Evolutionary conservation across 2,113 vertebrate species (phyloP).

Genomic region (cat (Felis catus)): F.catus_Fca126_mat1.0 CM031417.1:53351501-53352000

Average conservation of each 20-base stretch:
- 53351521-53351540: neutral
- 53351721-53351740: neutral
- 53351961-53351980: constrained; percentile 42
- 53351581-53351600: constrained; percentile 18
- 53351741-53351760: neutral
- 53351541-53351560: constrained; percentile 6
- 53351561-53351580: constrained; percentile 18
- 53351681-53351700: neutral
- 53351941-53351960: neutral
- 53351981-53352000: neutral
- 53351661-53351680: neutral
- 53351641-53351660: neutral
- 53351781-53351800: constrained; percentile 20
- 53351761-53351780: constrained; percentile 43
- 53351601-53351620: neutral
- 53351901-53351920: constrained; percentile 6
- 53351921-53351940: neutral
- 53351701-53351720: constrained; percentile 39
- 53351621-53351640: neutral
- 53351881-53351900: neutral
- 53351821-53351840: neutral
- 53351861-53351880: neutral
- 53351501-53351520: neutral
- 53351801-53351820: constrained; percentile 17
- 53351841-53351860: constrained; percentile 6